Evolutionary conservation across 2,113 vertebrate species (phyloP), one percentile per base, ranked within the genome.

Genomic region (Brachirus orientalis): DNA sequence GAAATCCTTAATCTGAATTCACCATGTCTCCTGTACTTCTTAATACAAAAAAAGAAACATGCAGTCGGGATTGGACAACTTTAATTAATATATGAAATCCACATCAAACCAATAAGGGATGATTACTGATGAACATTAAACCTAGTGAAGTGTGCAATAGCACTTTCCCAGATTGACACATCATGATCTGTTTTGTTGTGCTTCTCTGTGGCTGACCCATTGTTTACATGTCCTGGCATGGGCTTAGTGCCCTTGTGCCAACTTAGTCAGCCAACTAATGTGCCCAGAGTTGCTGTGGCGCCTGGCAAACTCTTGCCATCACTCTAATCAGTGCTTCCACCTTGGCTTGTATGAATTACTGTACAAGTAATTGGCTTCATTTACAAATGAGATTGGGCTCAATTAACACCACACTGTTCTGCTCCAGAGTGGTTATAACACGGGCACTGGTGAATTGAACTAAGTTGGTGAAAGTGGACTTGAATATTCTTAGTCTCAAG

Each of bases 241-340:
- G 67, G 16, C 51, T 10, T 5, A 1, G 46, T 12, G 44, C 60
- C 77, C 55, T 12, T 7, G 4, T 82, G 79, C 83, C 87, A 88
- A 80, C 59, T 82, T 61, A 78, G 69, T 86, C 85, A 80, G 77
- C 75, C 81, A 38, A 82, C 74, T 74, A 75, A 84, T 75, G 79
- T 69, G 84, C 69, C 84, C 11, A 55, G 47, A 63, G 70, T 60
- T n/a, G 79, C 75, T 65, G 55, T 55, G 84, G 70, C 22, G 71
- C 76, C 86, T 67, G 73, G 72, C 75, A 70, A 72, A 71, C 79
- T 72, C 79, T 86, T 79, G 72, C 62, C 64, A 88, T 83, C 73
- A 38, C 74, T 77, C 66, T 81, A 64, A 80, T 77, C 57, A 63
- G 72, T 20, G 59, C 74, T 66, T 64, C 80, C 46, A 50, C 17